Percentiles rank a stretch among this genome's conserved stretches.
phyloP scores from a whole-genome alignment of 1,140 invertebrate genomes.

The Drosophila gunungcola region DNA sequence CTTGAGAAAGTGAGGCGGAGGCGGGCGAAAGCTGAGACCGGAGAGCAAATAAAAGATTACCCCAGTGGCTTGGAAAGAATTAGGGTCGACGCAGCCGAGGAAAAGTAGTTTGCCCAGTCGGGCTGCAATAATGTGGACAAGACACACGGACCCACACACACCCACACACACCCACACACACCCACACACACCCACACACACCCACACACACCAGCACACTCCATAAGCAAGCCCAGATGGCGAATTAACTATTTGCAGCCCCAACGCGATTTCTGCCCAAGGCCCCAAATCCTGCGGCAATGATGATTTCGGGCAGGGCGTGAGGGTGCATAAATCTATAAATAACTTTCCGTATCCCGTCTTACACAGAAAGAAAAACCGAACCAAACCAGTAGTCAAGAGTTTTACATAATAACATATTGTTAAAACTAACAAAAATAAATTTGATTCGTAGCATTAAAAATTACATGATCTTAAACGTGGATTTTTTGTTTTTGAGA shows the following conservation, averaged over 20 bases:
- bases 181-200: no score
- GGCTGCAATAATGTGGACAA: constrained; percentile 59
- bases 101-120: constrained; percentile 65
- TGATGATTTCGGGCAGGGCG: constrained; percentile 19
- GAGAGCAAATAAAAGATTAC: constrained; percentile 26
- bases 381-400: no score
- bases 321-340: constrained; percentile 64
- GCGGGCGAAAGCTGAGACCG: neutral
- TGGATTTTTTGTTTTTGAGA: no score
- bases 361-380: neutral
- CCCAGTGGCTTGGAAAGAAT: constrained; percentile 31
- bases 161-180: neutral
- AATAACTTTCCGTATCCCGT: constrained; percentile 44
- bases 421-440: no score
- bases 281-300: constrained; percentile 21
- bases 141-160: constrained; percentile 9
- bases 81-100: constrained; percentile 32
- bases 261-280: constrained; percentile 59
- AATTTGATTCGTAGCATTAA: no score
- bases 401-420: no score
- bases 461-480: no score
- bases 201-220: neutral
- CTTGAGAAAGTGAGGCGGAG: constrained; percentile 1
- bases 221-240: constrained; percentile 25
- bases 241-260: constrained; percentile 61